Evolutionary conservation across 2,113 vertebrate genomes (phyloP).

Genomic region (Cardinalis cardinalis): DNA sequence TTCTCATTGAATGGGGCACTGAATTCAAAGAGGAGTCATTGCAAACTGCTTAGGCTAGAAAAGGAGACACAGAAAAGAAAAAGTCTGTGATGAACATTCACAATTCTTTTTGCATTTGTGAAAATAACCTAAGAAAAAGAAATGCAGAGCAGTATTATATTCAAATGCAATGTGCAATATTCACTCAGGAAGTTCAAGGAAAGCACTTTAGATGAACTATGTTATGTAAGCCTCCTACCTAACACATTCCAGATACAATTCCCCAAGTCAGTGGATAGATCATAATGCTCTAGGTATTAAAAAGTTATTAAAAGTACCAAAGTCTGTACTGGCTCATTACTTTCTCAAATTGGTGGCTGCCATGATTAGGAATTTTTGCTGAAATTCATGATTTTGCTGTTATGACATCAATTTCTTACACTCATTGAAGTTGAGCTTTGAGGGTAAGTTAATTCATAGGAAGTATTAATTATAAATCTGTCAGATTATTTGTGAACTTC

Average conservation of each 20-base stretch:
- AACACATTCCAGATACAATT: neutral
- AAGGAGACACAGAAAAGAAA: neutral
- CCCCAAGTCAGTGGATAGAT: neutral
- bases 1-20: neutral
- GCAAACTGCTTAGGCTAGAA: neutral
- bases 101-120: neutral
- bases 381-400: neutral
- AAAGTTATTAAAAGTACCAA: neutral
- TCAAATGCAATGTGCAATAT: neutral
- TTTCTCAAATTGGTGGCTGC: neutral
- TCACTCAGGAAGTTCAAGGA: neutral
- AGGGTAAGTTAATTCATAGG: neutral
- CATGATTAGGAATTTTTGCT: neutral
- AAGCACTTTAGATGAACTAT: neutral
- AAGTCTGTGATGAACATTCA: neutral
- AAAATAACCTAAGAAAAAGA: neutral
- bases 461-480: neutral
- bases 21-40: neutral
- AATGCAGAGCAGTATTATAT: neutral
- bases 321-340: neutral
- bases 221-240: neutral
- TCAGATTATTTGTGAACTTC: neutral
- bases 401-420: neutral
- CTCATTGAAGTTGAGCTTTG: neutral
- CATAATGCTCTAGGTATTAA: neutral